Evolutionary conservation across 2,888 invertebrate species (phyloP), one percentile per base, ranked within the genome.

Genomic region (Liposcelis brunnea): DNA sequence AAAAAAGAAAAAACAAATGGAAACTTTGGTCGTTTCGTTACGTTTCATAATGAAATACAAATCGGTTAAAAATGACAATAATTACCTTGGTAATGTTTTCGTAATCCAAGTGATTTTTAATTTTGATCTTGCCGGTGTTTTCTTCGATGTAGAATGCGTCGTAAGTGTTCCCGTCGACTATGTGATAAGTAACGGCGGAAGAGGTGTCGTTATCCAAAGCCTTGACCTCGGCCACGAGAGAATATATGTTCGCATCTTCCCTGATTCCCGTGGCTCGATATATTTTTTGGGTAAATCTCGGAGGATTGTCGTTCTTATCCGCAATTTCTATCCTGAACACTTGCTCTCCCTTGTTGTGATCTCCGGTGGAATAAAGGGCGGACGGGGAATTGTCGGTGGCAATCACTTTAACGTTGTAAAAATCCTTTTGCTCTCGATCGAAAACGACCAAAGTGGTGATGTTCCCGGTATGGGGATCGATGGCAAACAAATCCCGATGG

Each of bases 281-380:
- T 5, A 74, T 69, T 1, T 70, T 63, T 57, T 81, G 72, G n/a
- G 78, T 78, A 60, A 97, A 97, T 54, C 75, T 75, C 0, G 97
- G 97, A 15, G 79, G 74, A 62, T 97, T 95, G 62, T 97, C 97
- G 61, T 97, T 97, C 59, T 86, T 86, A 64, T 97, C 97, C 16
- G 86, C 89, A 36, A 97, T 91, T 58, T 80, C 81, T 55, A 95
- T 89, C 52, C 81, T 74, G 58, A 93, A 87, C 44, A 80, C 80
- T 21, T 47, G 47, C 2, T 31, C 55, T 62, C 74, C 75, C 40
- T 69, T 72, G 61, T 90, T 90, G 44, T 77, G 86, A 55, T 79
- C 68, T 1, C 72, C 73, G 31, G 67, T 72, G 37, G 66, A 65
- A 43, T 66, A 71, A 33, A 82, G 62, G 26, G 83, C 83, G 10